Evolutionary conservation across 2,888 invertebrate genomes (phyloP).

Genomic region (Tryphoninae sp.): DNA sequence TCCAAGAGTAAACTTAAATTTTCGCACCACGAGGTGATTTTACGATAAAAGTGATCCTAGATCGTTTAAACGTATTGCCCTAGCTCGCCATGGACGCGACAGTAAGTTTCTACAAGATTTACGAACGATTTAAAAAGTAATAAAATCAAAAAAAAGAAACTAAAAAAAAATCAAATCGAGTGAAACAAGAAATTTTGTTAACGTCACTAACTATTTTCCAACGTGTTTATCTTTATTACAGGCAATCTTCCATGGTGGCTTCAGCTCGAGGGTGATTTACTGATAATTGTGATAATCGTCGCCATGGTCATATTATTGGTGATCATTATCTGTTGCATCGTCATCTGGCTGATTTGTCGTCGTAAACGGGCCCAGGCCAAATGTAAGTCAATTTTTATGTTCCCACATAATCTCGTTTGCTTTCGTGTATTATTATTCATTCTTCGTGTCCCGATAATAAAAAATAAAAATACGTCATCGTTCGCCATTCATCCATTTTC

Average conservation of each 20-base stretch:
- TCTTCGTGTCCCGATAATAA: background rate
- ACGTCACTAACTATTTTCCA: conserved; percentile 1
- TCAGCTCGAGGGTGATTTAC: conserved; percentile 88
- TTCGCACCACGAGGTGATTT: background rate
- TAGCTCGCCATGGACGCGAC: conserved; percentile 67
- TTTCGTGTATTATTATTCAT: background rate
- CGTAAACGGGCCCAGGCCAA: conserved; percentile 91
- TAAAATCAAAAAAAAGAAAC: background rate
- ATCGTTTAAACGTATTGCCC: conserved; percentile 53
- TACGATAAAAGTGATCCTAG: conserved; percentile 33
- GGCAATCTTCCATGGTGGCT: conserved; percentile 92
- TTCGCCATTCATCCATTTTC: conserved; percentile 24
- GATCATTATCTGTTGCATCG: conserved; percentile 91
- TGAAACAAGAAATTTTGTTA: conserved; percentile 42
- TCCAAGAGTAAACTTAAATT: background rate
- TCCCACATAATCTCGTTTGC: background rate
- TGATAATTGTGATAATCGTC: conserved; percentile 88
- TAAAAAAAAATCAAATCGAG: background rate
- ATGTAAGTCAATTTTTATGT: conserved; percentile 85
- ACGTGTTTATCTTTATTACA: conserved; percentile 75
- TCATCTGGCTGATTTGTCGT: conserved; percentile 93
- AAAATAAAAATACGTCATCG: background rate
- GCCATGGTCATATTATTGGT: conserved; percentile 87
- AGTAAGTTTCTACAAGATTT: conserved; percentile 62
- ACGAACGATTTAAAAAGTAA: background rate